Base-by-base conservation (phyloP, 2,888 invertebrate genomes). In the Mellilla xanthometata region DNA sequence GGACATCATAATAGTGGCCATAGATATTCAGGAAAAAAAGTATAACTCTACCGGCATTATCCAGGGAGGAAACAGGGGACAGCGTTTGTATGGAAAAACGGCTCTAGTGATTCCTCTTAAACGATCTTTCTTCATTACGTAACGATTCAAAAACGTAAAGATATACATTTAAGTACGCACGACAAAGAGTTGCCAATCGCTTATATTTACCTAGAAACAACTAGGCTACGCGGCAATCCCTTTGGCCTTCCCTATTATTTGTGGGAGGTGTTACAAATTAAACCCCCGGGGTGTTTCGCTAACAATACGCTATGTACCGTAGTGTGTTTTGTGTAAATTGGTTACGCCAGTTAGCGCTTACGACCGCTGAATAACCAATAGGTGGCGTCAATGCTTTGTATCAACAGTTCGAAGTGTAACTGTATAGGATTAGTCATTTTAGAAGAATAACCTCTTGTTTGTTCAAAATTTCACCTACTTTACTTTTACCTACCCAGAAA, bases 221-320 rank as follows among this genome's bases (percentile, higher is more conserved):
- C 31, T 39, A 30, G 31, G 40, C 39, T 33, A 41, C 33, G 39
- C 34, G 13, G 32, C 43, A 51, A 54, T 53, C 49, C 62, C 58
- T 61, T 62, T 41, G 38, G 54, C 61, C 64, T 62, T 63, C 64
- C 58, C 64, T 63, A 64, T 58, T 72, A 69, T 68, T 71, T 70
- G 70, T 73, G 63, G 69, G 56, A 71, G 71, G 76, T 81, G 81
- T 76, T 78, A 75, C 75, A 68, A 74, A 77, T 72, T 69, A 62
- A 63, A 69, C 76, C 81, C 62, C 53, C 50, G 62, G 75, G 76
- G 63, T 52, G 26, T 33, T 33, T 27, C 31, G 47, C 47, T 48
- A 78, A 76, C 78, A 76, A 78, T 75, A 73, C 71, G 62, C 59
- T 53, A 54, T 69, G 67, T 68, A 42, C 45, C 43, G 40, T 43